These are phyloP conservation scores for Heterotilapia buettikoferi DNA, from an alignment of 2,113 vertebrate species.

Conservation along the genomic window DNA sequence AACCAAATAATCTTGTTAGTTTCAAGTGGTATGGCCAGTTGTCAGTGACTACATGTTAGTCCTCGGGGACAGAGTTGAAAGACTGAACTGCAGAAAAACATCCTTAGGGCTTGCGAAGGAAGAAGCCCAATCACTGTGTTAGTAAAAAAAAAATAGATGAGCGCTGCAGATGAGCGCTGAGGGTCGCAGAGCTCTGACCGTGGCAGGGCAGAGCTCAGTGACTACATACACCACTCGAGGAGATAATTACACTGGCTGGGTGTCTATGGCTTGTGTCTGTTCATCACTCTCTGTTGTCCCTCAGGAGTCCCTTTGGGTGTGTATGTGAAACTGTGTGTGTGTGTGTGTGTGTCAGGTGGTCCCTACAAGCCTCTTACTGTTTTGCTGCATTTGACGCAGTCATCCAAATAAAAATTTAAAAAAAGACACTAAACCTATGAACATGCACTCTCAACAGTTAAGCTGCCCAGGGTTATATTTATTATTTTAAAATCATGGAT, in stretches of 20 bases:
- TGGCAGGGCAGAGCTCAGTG: constrained; percentile 34
- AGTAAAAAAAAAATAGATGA: constrained; percentile 47
- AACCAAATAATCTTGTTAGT: constrained; percentile 58
- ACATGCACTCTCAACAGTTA: constrained; percentile 3
- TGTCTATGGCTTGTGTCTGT: constrained; percentile 47
- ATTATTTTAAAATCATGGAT: constrained; percentile 37
- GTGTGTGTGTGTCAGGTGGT: neutral
- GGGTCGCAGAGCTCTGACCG: constrained; percentile 41
- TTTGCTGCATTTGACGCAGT: constrained; percentile 13
- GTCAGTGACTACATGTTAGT: constrained; percentile 55
- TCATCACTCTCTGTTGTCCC: constrained; percentile 50
- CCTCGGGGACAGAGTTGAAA: constrained; percentile 54
- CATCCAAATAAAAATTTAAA: constrained; percentile 15
- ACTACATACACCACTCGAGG: constrained; percentile 58
- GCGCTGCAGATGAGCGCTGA: constrained; percentile 48
- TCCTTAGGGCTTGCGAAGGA: constrained; percentile 22
- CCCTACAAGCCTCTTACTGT: neutral
- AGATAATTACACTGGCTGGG: constrained; percentile 69
- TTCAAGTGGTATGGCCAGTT: constrained; percentile 58
- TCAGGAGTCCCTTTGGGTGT: constrained; percentile 35
- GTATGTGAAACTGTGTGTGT: neutral
- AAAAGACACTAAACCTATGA: constrained; percentile 1
- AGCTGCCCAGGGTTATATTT: constrained; percentile 39
- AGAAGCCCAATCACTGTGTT: constrained; percentile 25
- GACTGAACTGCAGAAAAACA: constrained; percentile 63